These are phyloP conservation scores for Neotoxoptera formosana DNA, from an alignment of 1,140 invertebrate species.

Conservation along the genomic window DNA sequence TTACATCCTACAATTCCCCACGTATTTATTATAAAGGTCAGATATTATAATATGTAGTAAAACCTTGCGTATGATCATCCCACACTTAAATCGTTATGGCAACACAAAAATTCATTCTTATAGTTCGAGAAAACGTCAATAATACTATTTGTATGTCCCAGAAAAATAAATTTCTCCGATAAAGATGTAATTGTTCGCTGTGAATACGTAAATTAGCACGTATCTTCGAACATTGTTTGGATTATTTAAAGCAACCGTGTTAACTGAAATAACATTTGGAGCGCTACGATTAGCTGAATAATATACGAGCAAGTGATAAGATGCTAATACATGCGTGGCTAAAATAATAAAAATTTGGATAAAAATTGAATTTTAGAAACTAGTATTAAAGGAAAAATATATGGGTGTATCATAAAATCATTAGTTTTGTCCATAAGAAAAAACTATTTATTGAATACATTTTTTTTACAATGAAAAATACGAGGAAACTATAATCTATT, in stretches of 20 bases:
- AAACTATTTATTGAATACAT: no score
- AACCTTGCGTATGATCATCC: conserved; percentile 4
- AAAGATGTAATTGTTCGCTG: background rate
- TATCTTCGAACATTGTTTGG: background rate
- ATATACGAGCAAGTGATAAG: background rate
- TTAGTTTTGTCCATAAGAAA: no score
- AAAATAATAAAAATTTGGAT: background rate
- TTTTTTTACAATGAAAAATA: no score
- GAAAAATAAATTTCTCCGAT: conserved; percentile 17
- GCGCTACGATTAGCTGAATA: background rate
- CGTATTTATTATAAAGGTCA: background rate
- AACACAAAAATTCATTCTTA: background rate
- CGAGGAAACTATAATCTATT: no score
- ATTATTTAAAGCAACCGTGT: background rate
- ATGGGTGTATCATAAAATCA: background rate
- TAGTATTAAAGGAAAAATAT: background rate
- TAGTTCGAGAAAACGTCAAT: background rate
- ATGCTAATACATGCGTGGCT: background rate
- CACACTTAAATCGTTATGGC: background rate
- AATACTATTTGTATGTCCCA: background rate
- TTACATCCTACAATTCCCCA: background rate
- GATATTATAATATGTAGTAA: background rate
- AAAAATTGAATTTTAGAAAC: background rate
- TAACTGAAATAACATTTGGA: background rate
- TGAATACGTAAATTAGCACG: background rate